Evolutionary conservation across 2,797 vertebrate species (phyloP).

Genomic region (Chelidonichthys spinosus): DNA sequence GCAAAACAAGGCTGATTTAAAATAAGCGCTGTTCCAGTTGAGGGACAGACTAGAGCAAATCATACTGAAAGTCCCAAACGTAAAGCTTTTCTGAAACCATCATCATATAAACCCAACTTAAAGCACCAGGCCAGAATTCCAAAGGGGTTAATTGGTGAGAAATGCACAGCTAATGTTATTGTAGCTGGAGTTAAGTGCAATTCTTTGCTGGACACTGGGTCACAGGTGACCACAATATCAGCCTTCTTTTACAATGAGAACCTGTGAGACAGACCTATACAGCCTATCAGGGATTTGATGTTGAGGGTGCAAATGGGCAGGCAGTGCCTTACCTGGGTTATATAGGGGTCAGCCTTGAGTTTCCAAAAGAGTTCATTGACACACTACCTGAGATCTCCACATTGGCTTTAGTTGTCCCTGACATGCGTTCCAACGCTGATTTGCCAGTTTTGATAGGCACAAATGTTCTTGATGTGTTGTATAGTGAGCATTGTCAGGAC

Average conservation of each 20-base stretch:
- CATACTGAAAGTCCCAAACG: too few relatives aligned
- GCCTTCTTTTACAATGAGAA: neutral
- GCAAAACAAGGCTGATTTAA: too few relatives aligned
- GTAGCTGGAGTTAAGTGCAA: neutral
- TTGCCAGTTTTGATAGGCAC: neutral
- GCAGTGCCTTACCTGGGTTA: too few relatives aligned
- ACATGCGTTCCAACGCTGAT: neutral
- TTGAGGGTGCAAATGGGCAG: too few relatives aligned
- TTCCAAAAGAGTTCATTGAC: neutral
- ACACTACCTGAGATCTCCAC: neutral
- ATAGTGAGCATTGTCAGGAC: neutral
- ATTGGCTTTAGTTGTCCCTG: constrained; percentile 1
- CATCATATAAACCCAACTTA: too few relatives aligned
- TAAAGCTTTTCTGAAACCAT: too few relatives aligned
- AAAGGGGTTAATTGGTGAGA: neutral
- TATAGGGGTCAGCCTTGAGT: too few relatives aligned
- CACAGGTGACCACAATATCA: neutral
- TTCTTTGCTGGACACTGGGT: neutral
- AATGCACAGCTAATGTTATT: neutral
- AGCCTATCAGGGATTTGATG: neutral
- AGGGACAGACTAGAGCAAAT: too few relatives aligned
- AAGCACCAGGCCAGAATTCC: neutral
- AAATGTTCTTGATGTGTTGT: neutral
- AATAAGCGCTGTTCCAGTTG: too few relatives aligned
- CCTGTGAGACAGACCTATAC: neutral